These are phyloP conservation scores for Lindbergichthys nudifrons DNA, from an alignment of 2,797 vertebrate species.

Conservation along the genomic window DNA sequence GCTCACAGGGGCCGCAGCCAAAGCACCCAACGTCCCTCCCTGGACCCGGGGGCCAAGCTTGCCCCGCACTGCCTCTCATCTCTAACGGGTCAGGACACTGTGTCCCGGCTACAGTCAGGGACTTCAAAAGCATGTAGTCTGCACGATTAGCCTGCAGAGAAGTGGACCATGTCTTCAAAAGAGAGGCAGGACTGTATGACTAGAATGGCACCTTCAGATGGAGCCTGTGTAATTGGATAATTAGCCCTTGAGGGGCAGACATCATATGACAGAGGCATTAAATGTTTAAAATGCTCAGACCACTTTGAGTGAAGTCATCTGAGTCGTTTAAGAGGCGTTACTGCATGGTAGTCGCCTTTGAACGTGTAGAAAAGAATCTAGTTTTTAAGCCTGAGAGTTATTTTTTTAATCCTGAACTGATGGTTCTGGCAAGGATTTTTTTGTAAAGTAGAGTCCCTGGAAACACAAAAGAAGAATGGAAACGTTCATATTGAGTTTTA, in stretches of 20 bases:
- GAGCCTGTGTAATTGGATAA: constrained; percentile 50
- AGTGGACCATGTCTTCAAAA: constrained; percentile 37
- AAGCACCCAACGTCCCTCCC: constrained; percentile 32
- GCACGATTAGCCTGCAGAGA: constrained; percentile 33
- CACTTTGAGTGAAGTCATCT: constrained; percentile 58
- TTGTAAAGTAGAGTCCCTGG: not conserved
- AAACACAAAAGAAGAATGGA: not conserved
- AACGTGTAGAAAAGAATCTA: not conserved
- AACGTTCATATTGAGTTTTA: not conserved
- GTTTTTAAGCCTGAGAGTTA: not conserved
- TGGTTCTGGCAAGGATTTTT: not conserved
- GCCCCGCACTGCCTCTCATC: constrained; percentile 28
- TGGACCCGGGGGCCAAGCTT: constrained; percentile 21
- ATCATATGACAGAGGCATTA: constrained; percentile 46
- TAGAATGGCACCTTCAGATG: constrained; percentile 28
- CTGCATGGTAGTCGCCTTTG: constrained; percentile 6
- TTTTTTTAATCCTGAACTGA: not conserved
- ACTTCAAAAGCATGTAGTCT: constrained; percentile 32
- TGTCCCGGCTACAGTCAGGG: constrained; percentile 41
- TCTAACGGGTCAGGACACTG: constrained; percentile 34
- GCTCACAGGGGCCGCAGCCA: constrained; percentile 65
- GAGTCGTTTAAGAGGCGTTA: constrained; percentile 17
- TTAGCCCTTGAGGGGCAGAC: constrained; percentile 28
- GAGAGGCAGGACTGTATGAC: constrained; percentile 14
- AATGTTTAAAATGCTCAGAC: not conserved